Percentiles rank a stretch among this genome's conserved stretches.
These are phyloP conservation scores for Choloepus hoffmanni DNA, from an alignment of 2,113 vertebrate species.

Conservation along the genomic window DNA sequence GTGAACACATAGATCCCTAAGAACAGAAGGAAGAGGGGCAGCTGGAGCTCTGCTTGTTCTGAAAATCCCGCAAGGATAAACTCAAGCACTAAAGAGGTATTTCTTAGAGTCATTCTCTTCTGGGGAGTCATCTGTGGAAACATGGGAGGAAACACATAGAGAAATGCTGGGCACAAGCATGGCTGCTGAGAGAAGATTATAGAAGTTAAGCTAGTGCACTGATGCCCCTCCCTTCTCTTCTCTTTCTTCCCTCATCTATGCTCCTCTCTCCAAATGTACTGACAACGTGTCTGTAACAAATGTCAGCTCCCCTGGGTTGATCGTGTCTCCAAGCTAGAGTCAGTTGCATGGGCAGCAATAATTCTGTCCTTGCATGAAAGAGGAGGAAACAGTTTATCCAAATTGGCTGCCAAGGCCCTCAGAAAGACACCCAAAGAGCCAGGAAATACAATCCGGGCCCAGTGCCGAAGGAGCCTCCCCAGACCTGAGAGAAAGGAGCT, in stretches of 20 bases:
- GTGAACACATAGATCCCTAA: constrained; percentile 64
- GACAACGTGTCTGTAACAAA: not conserved
- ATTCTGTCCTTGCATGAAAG: not conserved
- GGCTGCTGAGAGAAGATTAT: not conserved
- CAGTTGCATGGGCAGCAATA: not conserved
- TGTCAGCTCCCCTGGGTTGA: not conserved
- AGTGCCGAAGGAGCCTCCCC: not conserved
- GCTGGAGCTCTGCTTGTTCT: not conserved
- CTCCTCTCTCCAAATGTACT: too few relatives aligned
- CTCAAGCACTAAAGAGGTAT: constrained; percentile 53
- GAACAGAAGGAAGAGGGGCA: constrained; percentile 55
- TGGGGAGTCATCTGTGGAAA: not conserved
- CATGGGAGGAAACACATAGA: not conserved
- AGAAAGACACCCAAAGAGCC: constrained; percentile 14
- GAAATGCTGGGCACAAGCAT: not conserved
- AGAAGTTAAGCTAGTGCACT: not conserved
- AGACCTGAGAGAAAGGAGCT: not conserved
- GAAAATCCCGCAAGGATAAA: constrained; percentile 65
- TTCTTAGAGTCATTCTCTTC: constrained; percentile 63
- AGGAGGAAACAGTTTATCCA: not conserved
- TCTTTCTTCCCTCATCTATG: not conserved
- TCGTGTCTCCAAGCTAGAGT: not conserved
- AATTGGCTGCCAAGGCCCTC: not conserved
- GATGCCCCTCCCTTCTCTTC: not conserved
- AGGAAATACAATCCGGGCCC: not conserved